Evolutionary conservation across 2,797 vertebrate species (phyloP).

Genomic region (Platyrinchus mystaceus): DNA sequence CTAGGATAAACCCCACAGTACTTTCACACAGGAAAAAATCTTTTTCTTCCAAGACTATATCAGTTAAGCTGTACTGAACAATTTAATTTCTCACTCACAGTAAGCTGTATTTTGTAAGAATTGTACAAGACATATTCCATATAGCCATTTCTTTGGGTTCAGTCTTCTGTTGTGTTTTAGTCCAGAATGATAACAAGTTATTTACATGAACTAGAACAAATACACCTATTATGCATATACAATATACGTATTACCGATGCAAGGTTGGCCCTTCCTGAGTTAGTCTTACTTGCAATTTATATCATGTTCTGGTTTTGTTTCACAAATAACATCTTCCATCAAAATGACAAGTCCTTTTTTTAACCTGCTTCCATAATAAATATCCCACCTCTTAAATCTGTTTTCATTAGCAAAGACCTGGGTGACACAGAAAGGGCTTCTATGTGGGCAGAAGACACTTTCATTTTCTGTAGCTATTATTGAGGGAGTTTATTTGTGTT

Average conservation of each 20-base stretch:
- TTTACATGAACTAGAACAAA: background rate
- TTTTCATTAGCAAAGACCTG: constrained; percentile 70
- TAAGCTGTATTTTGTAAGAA: background rate
- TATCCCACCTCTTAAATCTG: constrained; percentile 64
- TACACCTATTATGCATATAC: background rate
- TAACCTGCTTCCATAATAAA: constrained; percentile 72
- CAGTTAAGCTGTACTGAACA: background rate
- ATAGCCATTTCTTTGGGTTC: background rate
- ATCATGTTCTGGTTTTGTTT: constrained; percentile 59
- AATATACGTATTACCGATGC: background rate
- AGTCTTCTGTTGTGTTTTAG: background rate
- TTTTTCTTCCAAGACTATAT: background rate
- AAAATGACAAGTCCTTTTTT: constrained; percentile 69
- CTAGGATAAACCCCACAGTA: background rate
- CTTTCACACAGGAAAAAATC: background rate
- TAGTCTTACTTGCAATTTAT: constrained; percentile 24
- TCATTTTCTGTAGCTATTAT: constrained; percentile 34
- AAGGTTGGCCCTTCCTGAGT: background rate
- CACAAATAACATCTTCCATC: constrained; percentile 72
- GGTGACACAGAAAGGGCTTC: background rate
- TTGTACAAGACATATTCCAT: background rate
- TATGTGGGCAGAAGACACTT: background rate
- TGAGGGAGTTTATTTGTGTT: constrained; percentile 46
- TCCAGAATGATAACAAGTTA: background rate
- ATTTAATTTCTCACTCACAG: background rate